These are phyloP conservation scores for Temnothorax rugatulus DNA, from an alignment of 2,888 invertebrate species.

Conservation along the genomic window DNA sequence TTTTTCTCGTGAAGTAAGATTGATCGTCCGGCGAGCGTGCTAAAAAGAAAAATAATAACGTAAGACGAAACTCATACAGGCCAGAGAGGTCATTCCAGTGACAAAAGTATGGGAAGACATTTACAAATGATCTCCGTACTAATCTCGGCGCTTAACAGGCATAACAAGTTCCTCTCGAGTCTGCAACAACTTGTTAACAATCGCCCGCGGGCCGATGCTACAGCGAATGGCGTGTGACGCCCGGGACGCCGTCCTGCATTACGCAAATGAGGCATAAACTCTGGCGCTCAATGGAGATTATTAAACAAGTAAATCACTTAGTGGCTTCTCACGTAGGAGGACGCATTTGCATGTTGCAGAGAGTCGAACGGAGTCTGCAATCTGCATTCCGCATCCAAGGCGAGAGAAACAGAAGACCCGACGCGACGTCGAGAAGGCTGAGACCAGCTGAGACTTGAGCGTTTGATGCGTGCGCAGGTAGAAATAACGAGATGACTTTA, in stretches of 20 bases:
- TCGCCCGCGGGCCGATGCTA: slow-evolving; percentile 60
- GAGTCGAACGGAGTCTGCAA: slow-evolving; percentile 6
- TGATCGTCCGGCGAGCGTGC: neutral
- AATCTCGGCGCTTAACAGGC: slow-evolving; percentile 47
- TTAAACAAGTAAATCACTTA: slow-evolving; percentile 80
- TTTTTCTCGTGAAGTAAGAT: neutral
- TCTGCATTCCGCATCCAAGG: neutral
- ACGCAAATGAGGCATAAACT: slow-evolving; percentile 80
- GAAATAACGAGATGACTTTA: neutral
- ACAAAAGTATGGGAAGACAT: slow-evolving; percentile 45
- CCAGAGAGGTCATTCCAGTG: neutral
- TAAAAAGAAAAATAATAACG: neutral
- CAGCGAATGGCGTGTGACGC: slow-evolving; percentile 51
- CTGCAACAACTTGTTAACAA: slow-evolving; percentile 66
- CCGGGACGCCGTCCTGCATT: slow-evolving; percentile 70
- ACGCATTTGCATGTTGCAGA: slow-evolving; percentile 67
- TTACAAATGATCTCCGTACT: slow-evolving; percentile 41
- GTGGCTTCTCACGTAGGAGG: slow-evolving; percentile 58
- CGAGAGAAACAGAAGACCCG: neutral
- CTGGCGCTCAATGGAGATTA: slow-evolving; percentile 77
- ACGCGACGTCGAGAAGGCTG: neutral
- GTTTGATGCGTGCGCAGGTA: neutral
- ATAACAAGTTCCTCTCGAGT: slow-evolving; percentile 64
- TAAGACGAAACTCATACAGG: neutral
- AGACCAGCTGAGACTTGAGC: neutral